Evolutionary conservation across 2,113 vertebrate species (phyloP), one percentile per base, ranked within the genome.

Genomic region (Lasiurus cinereus): DNA sequence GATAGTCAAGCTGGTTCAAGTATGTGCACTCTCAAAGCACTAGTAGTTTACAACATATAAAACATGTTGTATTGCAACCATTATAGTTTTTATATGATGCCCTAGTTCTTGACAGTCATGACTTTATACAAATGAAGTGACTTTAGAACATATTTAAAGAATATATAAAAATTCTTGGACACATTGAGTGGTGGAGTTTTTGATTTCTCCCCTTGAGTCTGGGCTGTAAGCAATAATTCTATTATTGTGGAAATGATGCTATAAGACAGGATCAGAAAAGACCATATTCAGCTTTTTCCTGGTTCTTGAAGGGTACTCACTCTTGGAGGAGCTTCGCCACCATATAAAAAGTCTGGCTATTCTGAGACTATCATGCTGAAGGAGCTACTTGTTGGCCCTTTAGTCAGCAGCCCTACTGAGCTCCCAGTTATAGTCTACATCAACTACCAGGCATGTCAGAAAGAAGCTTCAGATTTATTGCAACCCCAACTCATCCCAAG

Each of bases 111-210:
- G 15, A 77, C 39, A 33, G 27, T 56, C 93, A 87, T 33, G 22
- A 66, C 72, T 95, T 92, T 76, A 64, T 59, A 72, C 27, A 11
- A 83, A 36, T 15, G 16, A 94, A 22, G 15, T 64, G 19, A 74
- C 18, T 83, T 62, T 29, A 90, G 93, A 92, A 54, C 46, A 36
- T 29, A 87, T 48, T 36, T 83, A 85, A 95, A 89, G 27, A 16
- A 66, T 39, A 48, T 8, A 13, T 77, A 67, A 72, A 80, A 43
- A 46, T 70, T 82, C 24, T 79, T 62, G 50, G 64, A 43, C 43
- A 39, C 22, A 10, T 31, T 29, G 39, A 87, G 22, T 77, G 33
- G 16, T 85, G 24, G 13, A 78, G 9, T 91, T 33, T 72, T 93
- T 83, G 31, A 85, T 24, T 83, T n/a, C 7, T 85, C 19, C 56